phyloP scores from a whole-genome alignment of 2,113 vertebrate species.

The western clawed frog (Xenopus tropicalis) region DNA sequence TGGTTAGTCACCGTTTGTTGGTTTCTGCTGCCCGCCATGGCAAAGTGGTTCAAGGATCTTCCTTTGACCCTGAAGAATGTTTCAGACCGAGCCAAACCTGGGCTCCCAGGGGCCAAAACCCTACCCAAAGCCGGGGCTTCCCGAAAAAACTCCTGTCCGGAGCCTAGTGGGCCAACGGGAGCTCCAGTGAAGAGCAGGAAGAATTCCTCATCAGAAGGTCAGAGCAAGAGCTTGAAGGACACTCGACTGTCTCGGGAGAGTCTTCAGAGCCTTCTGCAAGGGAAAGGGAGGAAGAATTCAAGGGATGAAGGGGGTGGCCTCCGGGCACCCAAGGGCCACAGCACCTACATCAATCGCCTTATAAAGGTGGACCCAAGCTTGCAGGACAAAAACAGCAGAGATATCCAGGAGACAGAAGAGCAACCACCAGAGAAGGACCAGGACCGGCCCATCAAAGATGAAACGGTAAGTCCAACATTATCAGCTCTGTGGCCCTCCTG shows the following conservation, averaged over 20 bases:
- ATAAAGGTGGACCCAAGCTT: slow-evolving; percentile 84
- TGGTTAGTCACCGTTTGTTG: slow-evolving; percentile 3
- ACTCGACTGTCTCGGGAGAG: slow-evolving; percentile 71
- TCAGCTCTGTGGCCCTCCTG: neutral
- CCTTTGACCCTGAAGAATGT: slow-evolving; percentile 84
- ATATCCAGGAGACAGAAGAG: slow-evolving; percentile 9
- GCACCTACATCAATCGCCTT: slow-evolving; percentile 85
- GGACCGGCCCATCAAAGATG: slow-evolving; percentile 57
- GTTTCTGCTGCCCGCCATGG: slow-evolving; percentile 65
- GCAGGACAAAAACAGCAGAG: slow-evolving; percentile 71
- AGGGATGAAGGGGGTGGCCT: slow-evolving; percentile 70
- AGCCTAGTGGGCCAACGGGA: slow-evolving; percentile 49
- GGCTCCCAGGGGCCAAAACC: slow-evolving; percentile 58
- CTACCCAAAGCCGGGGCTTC: slow-evolving; percentile 60
- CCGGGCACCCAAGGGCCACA: slow-evolving; percentile 51
- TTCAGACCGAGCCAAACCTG: slow-evolving; percentile 68
- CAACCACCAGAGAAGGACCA: neutral
- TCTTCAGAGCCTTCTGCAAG: slow-evolving; percentile 66
- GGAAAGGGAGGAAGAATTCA: slow-evolving; percentile 81
- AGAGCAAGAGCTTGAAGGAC: slow-evolving; percentile 58
- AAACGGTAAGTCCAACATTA: slow-evolving; percentile 77
- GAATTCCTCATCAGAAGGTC: slow-evolving; percentile 70
- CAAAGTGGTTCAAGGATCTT: slow-evolving; percentile 93
- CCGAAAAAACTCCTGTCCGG: slow-evolving; percentile 63
- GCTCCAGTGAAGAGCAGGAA: slow-evolving; percentile 74